Percentiles rank a stretch among this genome's conserved stretches.
phyloP scores from a whole-genome alignment of 2,113 vertebrate species.

The Phyllostomus hastatus region DNA sequence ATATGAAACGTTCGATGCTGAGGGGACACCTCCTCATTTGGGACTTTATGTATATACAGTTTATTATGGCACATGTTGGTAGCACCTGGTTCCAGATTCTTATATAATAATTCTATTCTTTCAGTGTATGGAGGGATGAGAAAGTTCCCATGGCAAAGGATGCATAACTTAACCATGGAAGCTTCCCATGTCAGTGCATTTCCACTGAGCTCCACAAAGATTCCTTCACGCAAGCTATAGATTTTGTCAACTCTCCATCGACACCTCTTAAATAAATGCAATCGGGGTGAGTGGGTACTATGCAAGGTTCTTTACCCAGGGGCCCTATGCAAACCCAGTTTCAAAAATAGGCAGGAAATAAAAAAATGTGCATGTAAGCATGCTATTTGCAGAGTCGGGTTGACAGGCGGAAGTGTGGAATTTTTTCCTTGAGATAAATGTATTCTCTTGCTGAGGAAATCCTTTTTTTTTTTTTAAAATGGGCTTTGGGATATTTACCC shows the following conservation, averaged over 20 bases:
- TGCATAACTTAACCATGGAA: background rate
- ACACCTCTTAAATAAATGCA: background rate
- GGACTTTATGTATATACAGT: background rate
- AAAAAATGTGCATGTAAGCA: background rate
- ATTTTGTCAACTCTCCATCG: background rate
- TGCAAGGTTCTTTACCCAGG: background rate
- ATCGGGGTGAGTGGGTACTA: background rate
- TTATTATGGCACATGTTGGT: background rate
- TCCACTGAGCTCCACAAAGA: background rate
- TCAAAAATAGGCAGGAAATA: constrained; percentile 3
- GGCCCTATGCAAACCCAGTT: background rate
- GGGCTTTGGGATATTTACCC: constrained; percentile 29
- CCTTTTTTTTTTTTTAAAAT: background rate
- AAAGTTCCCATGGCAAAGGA: background rate
- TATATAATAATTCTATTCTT: background rate
- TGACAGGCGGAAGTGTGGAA: constrained; percentile 18
- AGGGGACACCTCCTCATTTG: background rate
- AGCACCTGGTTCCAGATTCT: background rate
- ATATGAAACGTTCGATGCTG: background rate
- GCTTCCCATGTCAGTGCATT: background rate
- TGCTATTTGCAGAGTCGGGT: background rate
- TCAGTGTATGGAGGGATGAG: background rate
- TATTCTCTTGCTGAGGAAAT: constrained; percentile 29
- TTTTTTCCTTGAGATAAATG: constrained; percentile 27
- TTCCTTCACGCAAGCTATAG: background rate